Evolutionary conservation across 2,888 invertebrate genomes (phyloP).

Genomic region (Tuta absoluta): DNA sequence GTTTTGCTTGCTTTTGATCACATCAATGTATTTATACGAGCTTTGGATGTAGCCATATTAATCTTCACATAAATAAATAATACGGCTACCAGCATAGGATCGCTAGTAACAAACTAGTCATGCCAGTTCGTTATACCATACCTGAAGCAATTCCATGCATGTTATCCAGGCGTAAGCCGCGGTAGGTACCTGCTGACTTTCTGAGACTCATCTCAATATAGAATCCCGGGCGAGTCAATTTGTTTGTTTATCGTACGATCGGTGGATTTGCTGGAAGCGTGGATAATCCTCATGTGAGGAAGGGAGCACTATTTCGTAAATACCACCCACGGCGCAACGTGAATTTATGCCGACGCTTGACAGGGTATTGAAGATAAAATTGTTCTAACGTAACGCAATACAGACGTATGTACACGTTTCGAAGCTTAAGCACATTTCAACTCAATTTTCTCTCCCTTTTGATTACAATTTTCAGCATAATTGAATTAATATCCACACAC

Average conservation of each 20-base stretch:
- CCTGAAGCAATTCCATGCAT: conserved; percentile 3
- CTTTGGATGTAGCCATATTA: too few relatives aligned
- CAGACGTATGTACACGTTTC: neutral
- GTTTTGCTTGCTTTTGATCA: neutral
- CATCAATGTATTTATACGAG: too few relatives aligned
- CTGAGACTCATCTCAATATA: neutral
- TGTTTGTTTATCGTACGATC: conserved; percentile 7
- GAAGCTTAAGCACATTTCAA: neutral
- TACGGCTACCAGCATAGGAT: neutral
- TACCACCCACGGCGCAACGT: conserved; percentile 10
- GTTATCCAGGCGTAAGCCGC: neutral
- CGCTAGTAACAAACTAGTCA: neutral
- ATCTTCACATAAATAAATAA: neutral
- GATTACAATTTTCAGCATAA: neutral
- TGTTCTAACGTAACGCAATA: neutral
- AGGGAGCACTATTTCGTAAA: conserved; percentile 11
- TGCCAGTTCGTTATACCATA: neutral
- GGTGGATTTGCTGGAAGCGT: neutral
- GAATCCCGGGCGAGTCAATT: neutral
- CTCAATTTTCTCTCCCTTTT: neutral
- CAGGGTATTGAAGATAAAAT: conserved; percentile 20
- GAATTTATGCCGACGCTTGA: conserved; percentile 20
- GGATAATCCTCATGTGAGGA: conserved; percentile 5
- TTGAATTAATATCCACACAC: neutral
- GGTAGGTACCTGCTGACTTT: neutral